Base-by-base conservation (phyloP, 2,797 vertebrate genomes). In the Hyperoplus lanceolatus region DNA sequence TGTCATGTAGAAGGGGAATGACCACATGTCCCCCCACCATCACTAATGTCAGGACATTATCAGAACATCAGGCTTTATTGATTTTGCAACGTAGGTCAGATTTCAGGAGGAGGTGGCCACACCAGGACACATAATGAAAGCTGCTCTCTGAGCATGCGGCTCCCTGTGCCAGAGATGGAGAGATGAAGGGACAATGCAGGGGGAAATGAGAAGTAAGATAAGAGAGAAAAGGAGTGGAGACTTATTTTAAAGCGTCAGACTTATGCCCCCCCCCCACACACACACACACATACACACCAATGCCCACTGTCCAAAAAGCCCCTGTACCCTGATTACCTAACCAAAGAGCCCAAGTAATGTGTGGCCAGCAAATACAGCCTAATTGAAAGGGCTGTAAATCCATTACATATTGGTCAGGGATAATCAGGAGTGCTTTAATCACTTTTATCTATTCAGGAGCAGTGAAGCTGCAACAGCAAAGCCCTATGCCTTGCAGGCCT, bases 381-480 rank as follows among this genome's bases (percentile, higher is more conserved):
- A 98, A 98, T 99, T 99, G 97, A 99, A 99, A 98, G 97, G 97
- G 97, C 97, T 98, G 97, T 98, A 98, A 98, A 98, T 97, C 97
- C 97, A 98, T 99, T 97, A 98, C 97, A 97, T 98, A 97, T 98
- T 97, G 97, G 97, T 98, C 96, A 97, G 96, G 97, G 97, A 98
- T 98, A 98, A 98, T 98, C 97, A 97, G 96, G 97, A 97, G 96
- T 97, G 96, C 92, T 98, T 99, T 98, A 98, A 98, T 98, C 97
- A 98, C 97, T 98, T 98, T 97, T 98, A 97, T 98, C 97, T 97
- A 97, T 98, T 98, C 97, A 98, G 95, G 95, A 96, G 97, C 97
- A 98, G 96, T 97, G 96, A 96, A 97, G 97, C 98, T 97, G 97
- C 96, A 98, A 97, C 96, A 95, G 97, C 96, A 96, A 96, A 97